phyloP scores from a whole-genome alignment of 2,888 invertebrate genomes.

The Drosophila histrio region DNA sequence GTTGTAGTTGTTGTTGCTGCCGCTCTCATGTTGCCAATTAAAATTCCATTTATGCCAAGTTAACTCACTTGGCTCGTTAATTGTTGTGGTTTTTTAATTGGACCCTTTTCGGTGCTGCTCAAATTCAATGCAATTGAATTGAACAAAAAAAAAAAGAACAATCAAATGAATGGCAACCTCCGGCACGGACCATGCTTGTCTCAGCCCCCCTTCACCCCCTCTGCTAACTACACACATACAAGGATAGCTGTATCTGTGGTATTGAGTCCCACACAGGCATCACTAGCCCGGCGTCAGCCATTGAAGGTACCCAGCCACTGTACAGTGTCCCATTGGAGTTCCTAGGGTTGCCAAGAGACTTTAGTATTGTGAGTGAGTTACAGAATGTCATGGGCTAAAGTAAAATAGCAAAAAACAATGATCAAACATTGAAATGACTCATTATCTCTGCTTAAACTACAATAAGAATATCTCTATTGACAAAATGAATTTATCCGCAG shows the following conservation, averaged over 20 bases:
- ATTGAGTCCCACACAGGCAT: slow-evolving; percentile 2
- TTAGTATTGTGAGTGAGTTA: too few relatives aligned
- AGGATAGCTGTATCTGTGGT: background rate
- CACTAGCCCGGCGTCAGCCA: background rate
- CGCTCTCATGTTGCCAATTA: slow-evolving; percentile 81
- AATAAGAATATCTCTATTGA: too few relatives aligned
- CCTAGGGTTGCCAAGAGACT: slow-evolving; percentile 37
- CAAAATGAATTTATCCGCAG: too few relatives aligned
- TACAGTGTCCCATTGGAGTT: slow-evolving; percentile 40
- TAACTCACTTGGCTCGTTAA: slow-evolving; percentile 82
- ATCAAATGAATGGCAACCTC: slow-evolving; percentile 43
- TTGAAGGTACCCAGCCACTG: background rate
- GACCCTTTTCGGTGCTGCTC: slow-evolving; percentile 73
- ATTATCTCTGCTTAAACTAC: too few relatives aligned
- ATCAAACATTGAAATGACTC: too few relatives aligned
- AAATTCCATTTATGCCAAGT: slow-evolving; percentile 82
- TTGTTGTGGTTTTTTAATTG: slow-evolving; percentile 83
- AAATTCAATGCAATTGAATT: slow-evolving; percentile 77
- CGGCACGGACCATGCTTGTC: slow-evolving; percentile 10
- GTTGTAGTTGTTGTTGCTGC: slow-evolving; percentile 21
- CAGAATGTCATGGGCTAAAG: too few relatives aligned
- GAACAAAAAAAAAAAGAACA: slow-evolving; percentile 59
- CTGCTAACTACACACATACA: background rate
- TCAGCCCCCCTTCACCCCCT: background rate
- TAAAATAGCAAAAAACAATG: too few relatives aligned